A percentile compares a stretch with the other conserved stretches of the same genome.
Conservation (phyloP, 2,888 invertebrate species). For the Leucophenga montana region DNA sequence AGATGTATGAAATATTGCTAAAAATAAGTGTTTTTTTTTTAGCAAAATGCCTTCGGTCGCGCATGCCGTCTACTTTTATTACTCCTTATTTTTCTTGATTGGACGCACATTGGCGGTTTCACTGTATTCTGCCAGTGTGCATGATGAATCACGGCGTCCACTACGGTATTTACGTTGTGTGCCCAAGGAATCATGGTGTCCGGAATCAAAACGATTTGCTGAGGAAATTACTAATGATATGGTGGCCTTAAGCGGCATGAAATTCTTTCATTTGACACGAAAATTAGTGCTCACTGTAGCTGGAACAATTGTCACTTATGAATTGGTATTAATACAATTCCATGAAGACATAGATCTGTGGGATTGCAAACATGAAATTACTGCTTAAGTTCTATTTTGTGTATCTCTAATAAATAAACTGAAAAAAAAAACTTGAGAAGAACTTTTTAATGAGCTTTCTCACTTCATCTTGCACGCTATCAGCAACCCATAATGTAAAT, state of each 20-base stretch:
- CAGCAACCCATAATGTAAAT: no score
- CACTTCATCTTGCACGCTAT: no score
- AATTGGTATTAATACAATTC: slow-evolving; percentile 77
- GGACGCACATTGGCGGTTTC: slow-evolving; percentile 76
- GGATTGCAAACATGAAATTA: slow-evolving; percentile 57
- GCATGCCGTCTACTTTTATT: slow-evolving; percentile 76
- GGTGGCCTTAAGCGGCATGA: slow-evolving; percentile 71
- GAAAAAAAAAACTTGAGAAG: no score
- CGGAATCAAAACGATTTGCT: slow-evolving; percentile 73
- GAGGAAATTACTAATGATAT: slow-evolving; percentile 70
- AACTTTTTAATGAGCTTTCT: no score
- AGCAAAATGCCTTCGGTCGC: slow-evolving; percentile 70
- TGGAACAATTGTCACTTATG: slow-evolving; percentile 78
- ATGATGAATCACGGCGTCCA: slow-evolving; percentile 75
- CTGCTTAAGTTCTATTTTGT: slow-evolving; percentile 39
- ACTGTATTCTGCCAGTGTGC: slow-evolving; percentile 75
- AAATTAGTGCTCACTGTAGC: slow-evolving; percentile 73
- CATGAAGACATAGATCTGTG: slow-evolving; percentile 70
- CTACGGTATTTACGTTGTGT: slow-evolving; percentile 72
- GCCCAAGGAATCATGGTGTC: slow-evolving; percentile 73
- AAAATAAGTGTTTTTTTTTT: background rate
- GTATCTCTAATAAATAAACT: no score
- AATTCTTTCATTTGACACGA: slow-evolving; percentile 71
- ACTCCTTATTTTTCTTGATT: slow-evolving; percentile 76
- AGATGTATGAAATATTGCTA: background rate